Evolutionary conservation across 1,140 invertebrate species (phyloP), one percentile per base, ranked within the genome.

Genomic region (Lepidurus apus): DNA sequence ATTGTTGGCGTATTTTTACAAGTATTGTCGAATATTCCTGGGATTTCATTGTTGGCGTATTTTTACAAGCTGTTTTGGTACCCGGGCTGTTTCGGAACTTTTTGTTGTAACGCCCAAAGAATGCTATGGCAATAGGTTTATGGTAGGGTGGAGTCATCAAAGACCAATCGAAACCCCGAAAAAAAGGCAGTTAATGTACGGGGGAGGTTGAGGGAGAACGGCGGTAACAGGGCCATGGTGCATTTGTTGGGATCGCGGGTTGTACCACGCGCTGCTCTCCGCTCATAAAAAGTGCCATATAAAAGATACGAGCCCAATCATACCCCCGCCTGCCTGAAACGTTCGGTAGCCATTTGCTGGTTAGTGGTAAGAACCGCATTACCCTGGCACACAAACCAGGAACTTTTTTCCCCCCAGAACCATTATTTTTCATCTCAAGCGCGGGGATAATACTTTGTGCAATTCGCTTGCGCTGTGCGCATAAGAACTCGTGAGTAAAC

Each of bases 291-390:
- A 65, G 53, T 17, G 53, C 53, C 53, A 34, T 65, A 65, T 65
- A 65, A 65, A 47, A 65, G 53, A 65, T 21, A 65, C 21, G 53
- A 65, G 53, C 53, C 53, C 53, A 65, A 65, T 65, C 53, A 65
- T 65, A 21, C 53, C 53, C 53, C 53, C 21, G 53, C 34, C 34
- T 34, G 53, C 53, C 21, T 65, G 53, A 21, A 17, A 65, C 17
- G 53, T 65, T 65, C 53, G 53, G 53, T 65, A 65, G 53, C 53
- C 53, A 65, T 65, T 65, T 65, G 53, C 53, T 65, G 53, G 53
- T 65, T 65, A 21, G 34, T 34, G 4, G 34, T 34, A 34, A 4
- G 34, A 34, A 34, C 53, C 53, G 6, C 4, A 65, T 34, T 34
- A 21, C 53, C 21, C 53, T 13, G 21, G 53, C 53, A 13, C 53